phyloP scores from a whole-genome alignment of 1,140 invertebrate genomes.

The Habropoda laboriosa region DNA sequence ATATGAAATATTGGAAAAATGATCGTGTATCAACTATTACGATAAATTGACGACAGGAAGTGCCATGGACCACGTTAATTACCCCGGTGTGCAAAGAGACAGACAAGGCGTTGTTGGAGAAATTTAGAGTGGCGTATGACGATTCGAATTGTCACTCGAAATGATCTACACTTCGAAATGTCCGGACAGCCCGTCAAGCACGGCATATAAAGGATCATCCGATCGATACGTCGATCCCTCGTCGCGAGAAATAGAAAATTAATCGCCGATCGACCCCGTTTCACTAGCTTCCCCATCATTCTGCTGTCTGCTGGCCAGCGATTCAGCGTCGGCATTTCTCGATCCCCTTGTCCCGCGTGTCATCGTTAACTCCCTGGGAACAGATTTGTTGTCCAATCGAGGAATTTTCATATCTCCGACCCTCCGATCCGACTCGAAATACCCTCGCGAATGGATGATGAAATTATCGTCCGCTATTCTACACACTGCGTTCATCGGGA shows the following conservation, averaged over 20 bases:
- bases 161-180: conserved; percentile 30
- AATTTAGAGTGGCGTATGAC: conserved; percentile 6
- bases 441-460: background rate
- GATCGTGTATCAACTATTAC: too few relatives aligned
- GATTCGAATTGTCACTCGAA: background rate
- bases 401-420: background rate
- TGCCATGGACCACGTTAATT: conserved; percentile 5
- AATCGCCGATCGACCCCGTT: conserved; percentile 47
- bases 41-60: background rate
- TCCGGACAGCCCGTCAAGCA: background rate
- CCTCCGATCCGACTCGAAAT: background rate
- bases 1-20: too few relatives aligned
- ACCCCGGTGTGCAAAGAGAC: background rate
- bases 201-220: background rate
- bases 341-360: conserved; percentile 29
- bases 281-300: background rate
- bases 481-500: too few relatives aligned
- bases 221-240: conserved; percentile 44
- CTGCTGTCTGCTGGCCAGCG: background rate
- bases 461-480: conserved; percentile 20
- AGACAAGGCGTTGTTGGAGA: background rate
- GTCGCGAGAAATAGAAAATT: conserved; percentile 50
- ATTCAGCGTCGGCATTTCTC: conserved; percentile 34
- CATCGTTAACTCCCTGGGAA: conserved; percentile 26
- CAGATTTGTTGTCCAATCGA: conserved; percentile 22